These are phyloP conservation scores for Clivina fossor DNA, from an alignment of 2,888 invertebrate genomes.

Conservation along the genomic window DNA sequence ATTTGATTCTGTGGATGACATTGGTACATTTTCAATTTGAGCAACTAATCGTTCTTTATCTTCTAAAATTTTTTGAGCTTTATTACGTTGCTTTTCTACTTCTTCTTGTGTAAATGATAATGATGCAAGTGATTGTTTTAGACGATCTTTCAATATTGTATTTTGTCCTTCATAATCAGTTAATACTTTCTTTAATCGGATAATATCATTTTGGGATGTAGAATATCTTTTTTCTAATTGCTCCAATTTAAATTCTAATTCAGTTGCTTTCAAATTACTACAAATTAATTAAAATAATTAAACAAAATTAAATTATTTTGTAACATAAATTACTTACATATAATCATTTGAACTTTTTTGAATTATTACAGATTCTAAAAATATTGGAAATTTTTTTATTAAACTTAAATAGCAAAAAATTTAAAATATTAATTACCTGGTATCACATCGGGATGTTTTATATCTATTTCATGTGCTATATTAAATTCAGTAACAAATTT, in stretches of 20 bases:
- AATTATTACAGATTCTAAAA: too few species aligned
- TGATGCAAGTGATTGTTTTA: conserved; percentile 47
- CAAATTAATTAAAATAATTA: too few species aligned
- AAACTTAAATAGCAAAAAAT: too few species aligned
- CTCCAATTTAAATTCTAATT: conserved; percentile 46
- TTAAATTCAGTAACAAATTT: too few species aligned
- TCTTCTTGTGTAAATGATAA: conserved; percentile 54
- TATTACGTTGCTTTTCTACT: conserved; percentile 74
- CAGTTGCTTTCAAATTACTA: conserved; percentile 43
- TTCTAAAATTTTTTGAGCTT: conserved; percentile 74
- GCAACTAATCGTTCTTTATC: conserved; percentile 74
- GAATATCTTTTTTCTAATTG: conserved; percentile 46
- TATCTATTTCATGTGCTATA: too few species aligned
- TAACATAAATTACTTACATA: too few species aligned
- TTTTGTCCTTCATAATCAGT: conserved; percentile 41
- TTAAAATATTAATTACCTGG: too few species aligned
- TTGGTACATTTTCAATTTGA: conserved; percentile 17
- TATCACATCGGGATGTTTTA: too few species aligned
- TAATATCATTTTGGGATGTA: conserved; percentile 13
- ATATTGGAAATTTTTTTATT: too few species aligned
- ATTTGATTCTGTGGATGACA: conserved; percentile 37
- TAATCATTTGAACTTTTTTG: too few species aligned
- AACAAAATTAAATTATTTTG: too few species aligned
- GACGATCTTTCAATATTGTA: conserved; percentile 45
- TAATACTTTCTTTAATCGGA: conserved; percentile 4